Evolutionary conservation across 2,888 invertebrate species (phyloP), one percentile per base, ranked within the genome.

Genomic region (Trichacis sp.): DNA sequence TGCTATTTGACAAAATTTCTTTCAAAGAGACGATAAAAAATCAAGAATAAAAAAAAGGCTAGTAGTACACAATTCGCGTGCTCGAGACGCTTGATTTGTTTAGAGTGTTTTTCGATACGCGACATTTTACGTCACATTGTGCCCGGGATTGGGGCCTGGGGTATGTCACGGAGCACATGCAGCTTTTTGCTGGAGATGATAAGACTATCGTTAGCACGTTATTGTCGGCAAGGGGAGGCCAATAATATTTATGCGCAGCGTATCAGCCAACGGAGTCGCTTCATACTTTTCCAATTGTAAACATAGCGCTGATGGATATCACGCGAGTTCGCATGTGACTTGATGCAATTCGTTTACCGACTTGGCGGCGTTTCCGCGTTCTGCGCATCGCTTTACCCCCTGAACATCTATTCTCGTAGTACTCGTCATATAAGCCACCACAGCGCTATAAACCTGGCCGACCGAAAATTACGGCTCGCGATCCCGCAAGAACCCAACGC

Each of bases 401-500:
- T 46, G 53, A 59, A 53, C 54, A 36, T 52, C 52, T 18, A 48
- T 58, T 52, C 58, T 65, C 53, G 60, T 53, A 53, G 51, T 49
- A 59, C 66, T 64, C 59, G 61, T 64, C 69, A 64, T 63, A 57
- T 67, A 63, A 64, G 63, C 66, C 64, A 54, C 64, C 67, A 49
- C 64, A 66, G 55, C 63, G 70, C 74, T 71, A 72, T 79, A 78
- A 80, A 79, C 68, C 71, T 67, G 71, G 71, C 75, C 71, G 73
- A 75, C 72, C 76, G 77, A 76, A 76, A 78, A 78, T 79, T 76
- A 77, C 74, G 73, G 73, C 66, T 49, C 63, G 48, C 54, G 63
- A 73, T 71, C 65, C 71, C 67, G 64, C 73, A 73, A 73, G 74
- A 73, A 72, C 63, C 66, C 55, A 47, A 40, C 54, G 54, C 52